Base-by-base conservation (phyloP, 2,888 invertebrate species). In the Limnephilus marmoratus region DNA sequence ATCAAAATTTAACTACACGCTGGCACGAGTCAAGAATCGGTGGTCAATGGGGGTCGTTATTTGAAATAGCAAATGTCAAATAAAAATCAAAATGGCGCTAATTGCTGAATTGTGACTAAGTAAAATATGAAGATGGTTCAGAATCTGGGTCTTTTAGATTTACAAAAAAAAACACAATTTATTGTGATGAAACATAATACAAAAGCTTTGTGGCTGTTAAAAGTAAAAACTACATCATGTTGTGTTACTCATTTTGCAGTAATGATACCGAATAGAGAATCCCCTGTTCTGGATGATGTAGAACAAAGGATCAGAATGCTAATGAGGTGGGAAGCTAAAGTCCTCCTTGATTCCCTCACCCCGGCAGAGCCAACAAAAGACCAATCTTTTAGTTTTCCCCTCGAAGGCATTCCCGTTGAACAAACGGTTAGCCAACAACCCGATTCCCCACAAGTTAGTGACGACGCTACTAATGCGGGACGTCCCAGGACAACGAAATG, bases 401-500 rank as follows among this genome's bases (percentile, higher is more conserved):
- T 88, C 37, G 37, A 31, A 53, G 68, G 15, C 18, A 31, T 31
- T 34, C 68, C 88, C 53, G 15, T 81, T 12, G 15, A 81, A 81
- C 81, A 81, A n/a, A n/a, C 34, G 24, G n/a, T 34, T 82, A 31
- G 82, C 31, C 31, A 82, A 82, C 31, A 53, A 85, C 41, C 82
- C 81, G 31, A 34, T 37, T n/a, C 29, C 81, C 41, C 90, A 5
- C 90, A 80, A 90, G 83, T 31, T 45, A 82, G 37, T 83, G 90
- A 31, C 29, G 83, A 29, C 53, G 34, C 41, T 37, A 45, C 92
- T 68, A 37, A 92, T 86, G 37, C 80, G 91, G 91, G 68, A 82
- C 83, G 90, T n/a, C 49, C 90, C n/a, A 82, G 92, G 29, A 68
- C 83, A 34, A 90, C 90, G n/a, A 91, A 92, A 80, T 93, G 93